phyloP scores from a whole-genome alignment of 2,113 vertebrate species.

The Trogon melanurus region DNA sequence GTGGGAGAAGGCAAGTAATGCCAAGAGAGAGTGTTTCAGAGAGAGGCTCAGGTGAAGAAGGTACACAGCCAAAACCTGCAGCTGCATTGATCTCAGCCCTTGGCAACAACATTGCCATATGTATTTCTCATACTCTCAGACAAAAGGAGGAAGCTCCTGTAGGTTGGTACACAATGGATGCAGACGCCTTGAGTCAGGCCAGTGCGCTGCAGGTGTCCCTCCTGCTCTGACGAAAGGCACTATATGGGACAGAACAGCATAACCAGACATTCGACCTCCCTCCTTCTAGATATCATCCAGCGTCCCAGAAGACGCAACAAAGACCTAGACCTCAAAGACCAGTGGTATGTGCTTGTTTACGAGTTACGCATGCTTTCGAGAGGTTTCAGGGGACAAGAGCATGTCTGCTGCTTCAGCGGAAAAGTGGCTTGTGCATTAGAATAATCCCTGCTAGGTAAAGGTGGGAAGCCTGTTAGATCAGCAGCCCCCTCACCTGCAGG shows the following conservation, averaged over 20 bases:
- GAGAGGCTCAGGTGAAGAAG: neutral
- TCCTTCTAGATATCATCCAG: neutral
- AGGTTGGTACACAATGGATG: neutral
- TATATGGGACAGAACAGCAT: neutral
- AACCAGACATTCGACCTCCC: neutral
- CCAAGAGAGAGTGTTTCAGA: neutral
- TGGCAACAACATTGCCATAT: neutral
- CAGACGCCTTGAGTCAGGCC: neutral
- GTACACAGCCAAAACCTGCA: neutral
- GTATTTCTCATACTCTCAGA: neutral
- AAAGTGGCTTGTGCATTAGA: neutral
- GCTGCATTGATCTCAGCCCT: slow-evolving; percentile 32
- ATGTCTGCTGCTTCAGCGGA: neutral
- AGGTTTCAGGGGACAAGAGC: neutral
- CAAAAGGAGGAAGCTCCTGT: slow-evolving; percentile 38
- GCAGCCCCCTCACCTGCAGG: slow-evolving; percentile 15
- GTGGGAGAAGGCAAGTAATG: neutral
- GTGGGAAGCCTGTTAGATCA: slow-evolving; percentile 2
- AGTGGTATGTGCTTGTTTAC: neutral
- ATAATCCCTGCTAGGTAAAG: neutral
- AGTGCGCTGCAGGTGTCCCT: neutral
- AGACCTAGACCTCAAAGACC: neutral
- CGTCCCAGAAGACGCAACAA: neutral
- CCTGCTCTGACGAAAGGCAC: neutral
- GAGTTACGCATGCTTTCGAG: neutral